phyloP scores from a whole-genome alignment of 35 echinoderm and acorn worm genomes.

The Nesometra sesokonis region DNA sequence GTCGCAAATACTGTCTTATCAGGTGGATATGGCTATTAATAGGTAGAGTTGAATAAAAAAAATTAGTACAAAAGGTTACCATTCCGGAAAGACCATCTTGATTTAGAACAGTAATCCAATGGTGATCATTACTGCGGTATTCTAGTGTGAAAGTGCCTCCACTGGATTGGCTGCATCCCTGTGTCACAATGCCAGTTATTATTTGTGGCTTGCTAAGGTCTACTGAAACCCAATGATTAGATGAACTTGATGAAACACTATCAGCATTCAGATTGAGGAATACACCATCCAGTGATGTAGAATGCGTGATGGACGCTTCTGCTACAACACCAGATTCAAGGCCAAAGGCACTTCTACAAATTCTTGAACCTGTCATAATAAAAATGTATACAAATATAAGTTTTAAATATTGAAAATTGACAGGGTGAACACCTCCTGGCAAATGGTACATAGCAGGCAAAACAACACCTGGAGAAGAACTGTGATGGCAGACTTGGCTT shows the following conservation, averaged over 20 bases:
- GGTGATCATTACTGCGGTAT: neutral
- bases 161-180: neutral
- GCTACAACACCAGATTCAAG: neutral
- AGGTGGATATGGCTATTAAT: too few relatives aligned
- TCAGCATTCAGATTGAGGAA: neutral
- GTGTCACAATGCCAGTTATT: neutral
- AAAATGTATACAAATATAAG: neutral
- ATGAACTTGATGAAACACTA: too few relatives aligned
- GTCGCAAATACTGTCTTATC: too few relatives aligned
- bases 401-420: too few relatives aligned
- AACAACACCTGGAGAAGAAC: too few relatives aligned
- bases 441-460: too few relatives aligned
- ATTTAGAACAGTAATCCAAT: neutral
- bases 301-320: neutral
- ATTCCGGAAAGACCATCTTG: neutral
- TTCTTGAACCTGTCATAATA: neutral
- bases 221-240: neutral
- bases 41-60: too few relatives aligned
- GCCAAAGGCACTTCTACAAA: neutral
- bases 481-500: too few relatives aligned
- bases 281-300: neutral
- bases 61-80: neutral
- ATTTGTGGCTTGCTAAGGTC: neutral
- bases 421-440: too few relatives aligned
- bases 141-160: neutral